Evolutionary conservation across 2,113 vertebrate species (phyloP).

Genomic region (Numenius arquata): DNA sequence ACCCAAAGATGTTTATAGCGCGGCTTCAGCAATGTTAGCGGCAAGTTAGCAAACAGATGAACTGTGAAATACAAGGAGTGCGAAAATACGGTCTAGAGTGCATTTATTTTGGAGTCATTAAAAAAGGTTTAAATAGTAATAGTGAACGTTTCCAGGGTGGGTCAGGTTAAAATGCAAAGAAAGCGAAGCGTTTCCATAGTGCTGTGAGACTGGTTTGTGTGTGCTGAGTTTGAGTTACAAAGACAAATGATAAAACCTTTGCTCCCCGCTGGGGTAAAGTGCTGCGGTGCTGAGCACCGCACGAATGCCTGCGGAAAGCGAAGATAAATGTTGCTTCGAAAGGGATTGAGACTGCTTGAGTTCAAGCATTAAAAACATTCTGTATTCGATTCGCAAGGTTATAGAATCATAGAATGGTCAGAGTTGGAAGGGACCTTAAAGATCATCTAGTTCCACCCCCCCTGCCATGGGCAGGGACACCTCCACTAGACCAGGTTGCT

Average conservation of each 20-base stretch:
- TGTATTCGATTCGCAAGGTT: not conserved
- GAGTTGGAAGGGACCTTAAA: too few species aligned
- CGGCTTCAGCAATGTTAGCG: not conserved
- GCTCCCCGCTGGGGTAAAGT: not conserved
- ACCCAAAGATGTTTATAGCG: not conserved
- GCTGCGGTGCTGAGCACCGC: not conserved
- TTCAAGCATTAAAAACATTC: not conserved
- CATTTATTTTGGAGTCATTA: not conserved
- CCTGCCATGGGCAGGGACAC: too few species aligned
- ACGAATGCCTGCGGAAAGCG: not conserved
- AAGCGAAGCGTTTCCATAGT: not conserved
- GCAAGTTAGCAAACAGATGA: slow-evolving; percentile 1
- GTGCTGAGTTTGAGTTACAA: not conserved
- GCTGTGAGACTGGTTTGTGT: not conserved
- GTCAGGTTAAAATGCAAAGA: not conserved
- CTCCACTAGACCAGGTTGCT: too few species aligned
- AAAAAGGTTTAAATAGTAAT: not conserved
- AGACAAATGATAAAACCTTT: slow-evolving; percentile 21
- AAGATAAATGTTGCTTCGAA: not conserved
- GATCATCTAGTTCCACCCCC: too few species aligned
- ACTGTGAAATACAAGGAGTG: not conserved
- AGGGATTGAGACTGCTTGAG: not conserved
- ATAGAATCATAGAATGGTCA: too few species aligned
- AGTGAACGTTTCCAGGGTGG: not conserved
- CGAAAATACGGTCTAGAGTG: not conserved